A percentile compares a stretch with the other conserved stretches of the same genome.
These are phyloP conservation scores for Propithecus perrieri DNA, from an alignment of 2,797 vertebrate species.

Conservation along the genomic window DNA sequence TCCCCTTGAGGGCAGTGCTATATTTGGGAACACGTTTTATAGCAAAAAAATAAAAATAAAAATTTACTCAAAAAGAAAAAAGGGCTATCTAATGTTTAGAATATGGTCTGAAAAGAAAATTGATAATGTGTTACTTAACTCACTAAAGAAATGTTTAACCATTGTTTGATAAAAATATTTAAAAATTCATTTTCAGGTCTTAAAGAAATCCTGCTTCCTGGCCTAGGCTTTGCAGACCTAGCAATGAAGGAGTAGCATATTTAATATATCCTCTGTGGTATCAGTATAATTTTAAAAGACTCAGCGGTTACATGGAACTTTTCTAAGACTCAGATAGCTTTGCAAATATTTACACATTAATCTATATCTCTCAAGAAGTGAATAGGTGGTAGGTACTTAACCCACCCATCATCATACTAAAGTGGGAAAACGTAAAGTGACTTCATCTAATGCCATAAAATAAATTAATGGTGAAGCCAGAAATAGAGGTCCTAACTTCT, in stretches of 20 bases:
- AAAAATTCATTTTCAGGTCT: not conserved
- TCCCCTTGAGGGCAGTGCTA: not conserved
- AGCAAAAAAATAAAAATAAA: not conserved
- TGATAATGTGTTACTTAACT: not conserved
- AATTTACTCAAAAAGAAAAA: not conserved
- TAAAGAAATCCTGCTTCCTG: not conserved
- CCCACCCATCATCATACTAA: not conserved
- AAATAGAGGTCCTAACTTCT: not conserved
- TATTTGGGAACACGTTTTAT: not conserved
- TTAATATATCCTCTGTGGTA: not conserved
- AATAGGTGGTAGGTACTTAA: not conserved
- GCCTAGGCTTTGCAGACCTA: not conserved
- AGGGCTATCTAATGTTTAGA: not conserved
- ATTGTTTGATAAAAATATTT: not conserved
- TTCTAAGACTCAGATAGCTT: not conserved
- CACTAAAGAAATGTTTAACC: slow-evolving; percentile 1
- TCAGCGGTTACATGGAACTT: not conserved
- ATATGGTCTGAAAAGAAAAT: not conserved
- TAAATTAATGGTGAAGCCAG: not conserved
- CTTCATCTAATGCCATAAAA: not conserved
- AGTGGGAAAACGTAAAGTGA: not conserved
- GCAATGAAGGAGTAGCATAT: not conserved
- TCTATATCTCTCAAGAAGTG: not conserved
- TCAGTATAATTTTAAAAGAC: not conserved
- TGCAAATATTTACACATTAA: not conserved